Conservation (phyloP, 2,888 invertebrate species). For the Trichopoda pennipes region DNA sequence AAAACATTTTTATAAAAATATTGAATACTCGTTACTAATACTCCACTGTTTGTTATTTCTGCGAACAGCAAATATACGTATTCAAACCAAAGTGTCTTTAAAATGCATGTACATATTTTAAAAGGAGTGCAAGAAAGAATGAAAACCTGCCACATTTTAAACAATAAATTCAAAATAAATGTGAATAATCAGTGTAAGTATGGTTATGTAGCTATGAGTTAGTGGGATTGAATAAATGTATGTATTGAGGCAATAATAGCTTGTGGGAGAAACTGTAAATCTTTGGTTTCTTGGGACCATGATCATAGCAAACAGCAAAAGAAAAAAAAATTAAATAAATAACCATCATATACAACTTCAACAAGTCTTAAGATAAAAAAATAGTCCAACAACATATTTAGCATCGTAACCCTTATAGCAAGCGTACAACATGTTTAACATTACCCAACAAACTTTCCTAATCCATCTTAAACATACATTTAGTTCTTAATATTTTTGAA, state of each 20-base stretch:
- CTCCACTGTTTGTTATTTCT: not conserved
- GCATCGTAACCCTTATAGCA: not conserved
- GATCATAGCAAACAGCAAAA: constrained; percentile 26
- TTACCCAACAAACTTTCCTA: not conserved
- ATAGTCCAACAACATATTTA: not conserved
- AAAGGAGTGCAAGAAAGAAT: constrained; percentile 13
- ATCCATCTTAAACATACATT: too few species aligned
- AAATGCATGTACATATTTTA: not conserved
- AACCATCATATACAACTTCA: not conserved
- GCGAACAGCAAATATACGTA: not conserved
- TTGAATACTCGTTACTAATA: not conserved
- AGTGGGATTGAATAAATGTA: not conserved
- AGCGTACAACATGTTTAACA: not conserved
- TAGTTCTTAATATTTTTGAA: too few species aligned
- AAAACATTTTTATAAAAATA: not conserved
- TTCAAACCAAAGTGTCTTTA: not conserved
- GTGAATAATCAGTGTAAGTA: not conserved
- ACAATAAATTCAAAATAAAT: constrained; percentile 33
- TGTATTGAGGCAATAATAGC: constrained; percentile 15
- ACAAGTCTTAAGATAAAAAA: not conserved
- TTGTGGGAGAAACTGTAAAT: constrained; percentile 59
- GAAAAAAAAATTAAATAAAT: not conserved
- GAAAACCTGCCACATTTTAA: constrained; percentile 25
- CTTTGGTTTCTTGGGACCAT: constrained; percentile 28
- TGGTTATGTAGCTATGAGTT: not conserved